Base-by-base conservation (phyloP, 2,113 vertebrate species). In the Fukomys damarensis region DNA sequence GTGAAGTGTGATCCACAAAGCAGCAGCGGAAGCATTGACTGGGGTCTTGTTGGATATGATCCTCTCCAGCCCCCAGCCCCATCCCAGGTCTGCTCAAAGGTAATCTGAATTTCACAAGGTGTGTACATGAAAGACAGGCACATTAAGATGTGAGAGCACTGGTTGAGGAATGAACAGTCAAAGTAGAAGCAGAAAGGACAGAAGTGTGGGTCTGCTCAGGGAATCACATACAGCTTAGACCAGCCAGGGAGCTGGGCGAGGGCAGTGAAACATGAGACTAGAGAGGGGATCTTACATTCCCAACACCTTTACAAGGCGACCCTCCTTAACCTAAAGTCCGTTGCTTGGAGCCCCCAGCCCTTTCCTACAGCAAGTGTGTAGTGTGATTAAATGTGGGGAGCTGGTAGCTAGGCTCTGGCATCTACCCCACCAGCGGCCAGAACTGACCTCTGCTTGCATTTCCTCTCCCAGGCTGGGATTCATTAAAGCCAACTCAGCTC, bases 401-500 rank as follows among this genome's bases (percentile, higher is more conserved):
- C 41, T 24, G 30, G 63, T 10, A 5, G 66, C 41, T 76, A 32
- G n/a, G 24, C 83, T 81, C 70, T 38, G 26, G 10, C 26, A 12
- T 49, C 56, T 58, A 43, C 26, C 52, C 49, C 32, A 20, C 56
- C 43, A 24, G 26, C 66, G 65, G 56, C 41, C 26, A 61, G 79
- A 84, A 41, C 30, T 65, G 74, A 65, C 16, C 63, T 70, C 12
- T 1, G 4, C n/a, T 38, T 86, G 22, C 74, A 58, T 83, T 58
- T 96, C 46, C 56, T 90, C 30, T 30, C 30, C 68, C 76, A 46
- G 38, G 24, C 63, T 54, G 22, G 8, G 28, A 30, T 79, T 30
- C 90, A 16, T 83, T 87, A 91, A 41, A 84, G 89, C 84, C 10
- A 2, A 88, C 65, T 97, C 32, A 96, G 24, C 28, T 41, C 24